phyloP scores from a whole-genome alignment of 2,888 invertebrate species.

The Bembecia ichneumoniformis region DNA sequence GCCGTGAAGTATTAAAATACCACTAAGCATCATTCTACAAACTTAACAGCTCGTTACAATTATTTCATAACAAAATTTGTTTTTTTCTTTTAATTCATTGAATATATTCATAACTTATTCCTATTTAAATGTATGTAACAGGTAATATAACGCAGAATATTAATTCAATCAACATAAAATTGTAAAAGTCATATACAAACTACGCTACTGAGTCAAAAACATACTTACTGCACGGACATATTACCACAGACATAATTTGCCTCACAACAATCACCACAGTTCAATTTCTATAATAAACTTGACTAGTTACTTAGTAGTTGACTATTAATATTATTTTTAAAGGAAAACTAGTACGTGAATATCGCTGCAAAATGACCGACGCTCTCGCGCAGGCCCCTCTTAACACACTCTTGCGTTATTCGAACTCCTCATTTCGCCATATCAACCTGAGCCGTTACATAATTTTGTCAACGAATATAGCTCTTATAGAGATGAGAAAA shows the following conservation, averaged over 20 bases:
- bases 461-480: slow-evolving; percentile 32
- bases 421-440: slow-evolving; percentile 32
- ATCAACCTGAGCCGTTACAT: slow-evolving; percentile 34
- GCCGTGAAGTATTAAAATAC: too few relatives aligned
- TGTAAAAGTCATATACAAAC: too few relatives aligned
- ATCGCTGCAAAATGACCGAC: slow-evolving; percentile 17
- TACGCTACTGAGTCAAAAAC: neutral
- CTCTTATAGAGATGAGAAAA: slow-evolving; percentile 7
- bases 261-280: neutral
- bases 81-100: too few relatives aligned
- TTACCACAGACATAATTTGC: neutral
- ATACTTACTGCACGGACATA: slow-evolving; percentile 8
- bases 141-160: too few relatives aligned
- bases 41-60: too few relatives aligned
- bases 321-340: too few relatives aligned
- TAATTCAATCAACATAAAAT: too few relatives aligned
- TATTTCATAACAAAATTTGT: too few relatives aligned
- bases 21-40: too few relatives aligned
- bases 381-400: slow-evolving; percentile 21
- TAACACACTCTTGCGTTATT: slow-evolving; percentile 25
- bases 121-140: too few relatives aligned
- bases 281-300: neutral
- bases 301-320: too few relatives aligned
- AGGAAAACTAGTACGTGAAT: neutral
- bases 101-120: too few relatives aligned